Conservation (phyloP, 2,113 vertebrate species). For the Dromas ardeola region DNA sequence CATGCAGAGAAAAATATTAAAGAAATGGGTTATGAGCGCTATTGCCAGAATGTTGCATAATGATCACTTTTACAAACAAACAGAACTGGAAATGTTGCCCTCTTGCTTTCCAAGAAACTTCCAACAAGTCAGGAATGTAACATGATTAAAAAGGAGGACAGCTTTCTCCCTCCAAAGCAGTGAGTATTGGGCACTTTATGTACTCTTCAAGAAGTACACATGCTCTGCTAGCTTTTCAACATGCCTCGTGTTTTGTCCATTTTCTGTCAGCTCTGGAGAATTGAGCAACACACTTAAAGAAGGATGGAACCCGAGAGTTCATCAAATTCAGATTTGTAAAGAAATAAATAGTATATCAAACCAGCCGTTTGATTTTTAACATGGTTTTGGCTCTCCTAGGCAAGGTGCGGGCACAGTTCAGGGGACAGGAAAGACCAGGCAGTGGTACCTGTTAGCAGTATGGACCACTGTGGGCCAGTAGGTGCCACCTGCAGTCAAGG, state of each 20-base stretch:
- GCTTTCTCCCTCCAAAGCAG: not conserved
- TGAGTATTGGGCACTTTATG: not conserved
- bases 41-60: slow-evolving; percentile 34
- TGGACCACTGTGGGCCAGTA: not conserved
- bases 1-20: not conserved
- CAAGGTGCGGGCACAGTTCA: not conserved
- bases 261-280: not conserved
- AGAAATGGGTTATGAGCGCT: not conserved
- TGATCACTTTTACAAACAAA: not conserved
- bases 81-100: not conserved
- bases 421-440: not conserved
- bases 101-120: slow-evolving; percentile 43
- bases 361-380: not conserved
- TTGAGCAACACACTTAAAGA: not conserved
- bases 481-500: not conserved
- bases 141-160: not conserved
- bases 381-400: not conserved
- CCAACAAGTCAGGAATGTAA: not conserved
- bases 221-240: not conserved
- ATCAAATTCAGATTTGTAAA: not conserved
- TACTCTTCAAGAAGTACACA: not conserved
- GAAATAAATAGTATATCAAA: not conserved
- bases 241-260: not conserved
- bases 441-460: not conserved
- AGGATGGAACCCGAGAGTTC: not conserved